A percentile compares a stretch with the other conserved stretches of the same genome.
Conservation (phyloP, 1,140 invertebrate genomes). For the Polyergus mexicanus region DNA sequence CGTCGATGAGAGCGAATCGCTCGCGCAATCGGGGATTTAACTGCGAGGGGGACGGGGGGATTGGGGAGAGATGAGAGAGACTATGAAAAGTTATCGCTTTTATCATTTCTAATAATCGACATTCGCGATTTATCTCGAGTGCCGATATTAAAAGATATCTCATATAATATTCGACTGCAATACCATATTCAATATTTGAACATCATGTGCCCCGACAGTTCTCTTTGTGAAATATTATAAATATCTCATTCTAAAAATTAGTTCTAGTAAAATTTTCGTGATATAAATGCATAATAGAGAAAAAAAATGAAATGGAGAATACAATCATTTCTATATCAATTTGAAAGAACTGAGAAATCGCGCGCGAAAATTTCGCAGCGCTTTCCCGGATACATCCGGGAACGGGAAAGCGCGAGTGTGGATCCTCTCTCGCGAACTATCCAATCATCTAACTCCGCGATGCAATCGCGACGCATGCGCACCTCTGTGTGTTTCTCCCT, state of each 20-base stretch:
- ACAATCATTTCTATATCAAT: no score
- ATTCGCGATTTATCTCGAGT: neutral
- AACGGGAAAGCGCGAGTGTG: neutral
- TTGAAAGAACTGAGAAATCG: neutral
- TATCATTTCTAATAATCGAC: neutral
- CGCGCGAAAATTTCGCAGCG: constrained; percentile 17
- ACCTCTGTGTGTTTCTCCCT: constrained; percentile 40
- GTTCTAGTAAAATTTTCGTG: neutral
- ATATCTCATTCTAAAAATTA: neutral
- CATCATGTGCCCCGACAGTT: neutral
- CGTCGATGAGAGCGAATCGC: constrained; percentile 34
- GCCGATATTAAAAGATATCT: no score
- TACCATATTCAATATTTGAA: neutral
- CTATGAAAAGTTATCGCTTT: neutral
- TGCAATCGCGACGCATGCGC: constrained; percentile 52
- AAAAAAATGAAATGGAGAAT: no score
- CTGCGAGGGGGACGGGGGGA: neutral
- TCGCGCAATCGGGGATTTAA: constrained; percentile 42
- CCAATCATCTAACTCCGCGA: constrained; percentile 54
- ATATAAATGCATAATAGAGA: neutral
- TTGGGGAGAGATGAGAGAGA: neutral
- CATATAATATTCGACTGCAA: no score
- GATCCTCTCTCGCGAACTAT: constrained; percentile 35
- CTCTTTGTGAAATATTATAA: neutral
- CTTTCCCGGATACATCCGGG: neutral